These are phyloP conservation scores for Bradypodion ventrale DNA, from an alignment of 2,797 vertebrate genomes.

Conservation along the genomic window DNA sequence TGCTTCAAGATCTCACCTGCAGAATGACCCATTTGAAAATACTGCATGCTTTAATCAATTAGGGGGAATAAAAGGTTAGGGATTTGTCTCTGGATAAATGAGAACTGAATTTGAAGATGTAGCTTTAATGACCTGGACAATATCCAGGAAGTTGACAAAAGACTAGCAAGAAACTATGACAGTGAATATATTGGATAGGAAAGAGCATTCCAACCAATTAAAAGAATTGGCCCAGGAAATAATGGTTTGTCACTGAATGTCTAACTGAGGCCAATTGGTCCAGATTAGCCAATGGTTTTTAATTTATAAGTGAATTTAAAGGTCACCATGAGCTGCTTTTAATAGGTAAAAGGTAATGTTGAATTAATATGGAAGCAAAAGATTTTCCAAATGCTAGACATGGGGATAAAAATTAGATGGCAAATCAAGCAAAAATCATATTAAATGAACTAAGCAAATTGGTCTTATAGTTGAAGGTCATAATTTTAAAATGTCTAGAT, in stretches of 20 bases:
- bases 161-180: conserved; percentile 79
- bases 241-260: conserved; percentile 80
- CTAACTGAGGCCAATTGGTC: conserved; percentile 80
- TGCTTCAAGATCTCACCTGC: conserved; percentile 59
- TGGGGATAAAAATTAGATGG: conserved; percentile 74
- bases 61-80: conserved; percentile 65
- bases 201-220: conserved; percentile 82
- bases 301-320: conserved; percentile 80
- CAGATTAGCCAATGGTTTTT: conserved; percentile 79
- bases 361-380: conserved; percentile 72
- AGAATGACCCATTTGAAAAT: conserved; percentile 65
- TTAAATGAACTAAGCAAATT: conserved; percentile 71
- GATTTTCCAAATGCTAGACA: conserved; percentile 69
- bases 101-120: conserved; percentile 72
- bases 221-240: conserved; percentile 76
- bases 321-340: conserved; percentile 71
- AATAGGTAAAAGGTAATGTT: conserved; percentile 73
- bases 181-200: conserved; percentile 77
- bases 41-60: conserved; percentile 77
- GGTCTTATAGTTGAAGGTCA: conserved; percentile 65
- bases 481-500: conserved; percentile 64
- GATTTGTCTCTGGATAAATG: conserved; percentile 76
- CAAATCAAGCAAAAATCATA: conserved; percentile 72
- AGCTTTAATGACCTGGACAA: conserved; percentile 81
- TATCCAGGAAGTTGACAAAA: conserved; percentile 76